Conservation (phyloP, 2,113 vertebrate species). For the Xiphophorus maculatus region DNA sequence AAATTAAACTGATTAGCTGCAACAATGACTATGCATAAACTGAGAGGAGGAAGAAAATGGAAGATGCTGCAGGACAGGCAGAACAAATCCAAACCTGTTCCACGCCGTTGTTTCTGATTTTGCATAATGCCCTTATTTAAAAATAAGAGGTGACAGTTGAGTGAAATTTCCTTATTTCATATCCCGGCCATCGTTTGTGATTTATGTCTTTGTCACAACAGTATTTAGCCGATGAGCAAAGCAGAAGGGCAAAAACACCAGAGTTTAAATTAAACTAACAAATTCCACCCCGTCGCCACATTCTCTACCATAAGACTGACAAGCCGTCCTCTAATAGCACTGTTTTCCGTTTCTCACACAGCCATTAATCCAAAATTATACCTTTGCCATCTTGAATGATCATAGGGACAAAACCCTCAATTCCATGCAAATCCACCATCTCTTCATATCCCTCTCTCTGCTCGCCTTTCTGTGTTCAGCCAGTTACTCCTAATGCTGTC, state of each 20-base stretch:
- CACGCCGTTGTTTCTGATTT: background rate
- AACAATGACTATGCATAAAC: conserved; percentile 63
- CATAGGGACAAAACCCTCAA: conserved; percentile 47
- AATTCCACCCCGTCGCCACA: background rate
- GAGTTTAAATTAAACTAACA: conserved; percentile 40
- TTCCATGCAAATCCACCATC: conserved; percentile 43
- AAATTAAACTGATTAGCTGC: conserved; percentile 75
- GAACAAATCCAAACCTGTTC: conserved; percentile 24
- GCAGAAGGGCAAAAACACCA: conserved; percentile 34
- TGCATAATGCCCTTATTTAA: background rate
- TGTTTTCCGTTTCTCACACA: conserved; percentile 29
- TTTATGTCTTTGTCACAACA: conserved; percentile 47
- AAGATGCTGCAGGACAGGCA: background rate
- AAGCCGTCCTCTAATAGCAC: conserved; percentile 47
- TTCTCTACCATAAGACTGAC: conserved; percentile 8
- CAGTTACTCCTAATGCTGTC: background rate
- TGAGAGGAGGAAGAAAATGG: conserved; percentile 21
- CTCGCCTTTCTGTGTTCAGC: conserved; percentile 11
- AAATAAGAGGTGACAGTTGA: conserved; percentile 10
- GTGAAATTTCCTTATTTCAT: conserved; percentile 6
- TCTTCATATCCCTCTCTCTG: conserved; percentile 8
- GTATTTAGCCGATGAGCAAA: conserved; percentile 60
- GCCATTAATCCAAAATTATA: conserved; percentile 55
- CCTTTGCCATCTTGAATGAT: conserved; percentile 45
- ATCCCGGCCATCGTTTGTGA: conserved; percentile 22